These are phyloP conservation scores for Tetragonula carbonaria DNA, from an alignment of 2,888 invertebrate genomes.

Conservation along the genomic window DNA sequence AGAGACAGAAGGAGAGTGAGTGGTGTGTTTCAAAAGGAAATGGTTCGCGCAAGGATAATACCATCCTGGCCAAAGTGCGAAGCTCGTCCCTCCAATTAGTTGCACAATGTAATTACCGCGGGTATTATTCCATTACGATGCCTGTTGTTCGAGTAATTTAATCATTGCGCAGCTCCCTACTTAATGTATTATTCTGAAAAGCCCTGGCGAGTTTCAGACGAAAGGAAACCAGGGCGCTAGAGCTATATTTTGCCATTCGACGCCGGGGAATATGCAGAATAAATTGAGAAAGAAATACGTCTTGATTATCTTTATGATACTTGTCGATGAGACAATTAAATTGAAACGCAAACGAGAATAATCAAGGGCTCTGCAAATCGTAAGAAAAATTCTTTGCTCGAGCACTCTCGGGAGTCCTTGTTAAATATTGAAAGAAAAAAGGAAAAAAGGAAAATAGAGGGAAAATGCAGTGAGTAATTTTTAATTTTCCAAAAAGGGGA, in stretches of 20 bases:
- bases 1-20: too few relatives aligned
- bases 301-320: not conserved
- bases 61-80: constrained; percentile 47
- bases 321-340: not conserved
- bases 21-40: constrained; percentile 30
- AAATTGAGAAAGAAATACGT: not conserved
- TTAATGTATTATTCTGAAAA: constrained; percentile 44
- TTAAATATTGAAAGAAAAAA: too few relatives aligned
- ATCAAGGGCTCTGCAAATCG: not conserved
- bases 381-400: too few relatives aligned
- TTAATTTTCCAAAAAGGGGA: too few relatives aligned
- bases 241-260: not conserved
- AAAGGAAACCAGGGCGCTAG: not conserved
- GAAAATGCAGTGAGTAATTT: too few relatives aligned
- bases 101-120: constrained; percentile 50
- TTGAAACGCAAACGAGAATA: not conserved
- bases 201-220: not conserved
- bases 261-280: not conserved
- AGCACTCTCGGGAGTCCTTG: too few relatives aligned
- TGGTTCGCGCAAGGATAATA: constrained; percentile 52
- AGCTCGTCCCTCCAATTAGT: constrained; percentile 56
- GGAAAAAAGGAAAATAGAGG: too few relatives aligned
- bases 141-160: constrained; percentile 57
- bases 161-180: constrained; percentile 41
- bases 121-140: constrained; percentile 56